Percentiles rank a stretch among this genome's conserved stretches.
These are phyloP conservation scores for Orius insidiosus DNA, from an alignment of 1,140 invertebrate species.

Conservation along the genomic window DNA sequence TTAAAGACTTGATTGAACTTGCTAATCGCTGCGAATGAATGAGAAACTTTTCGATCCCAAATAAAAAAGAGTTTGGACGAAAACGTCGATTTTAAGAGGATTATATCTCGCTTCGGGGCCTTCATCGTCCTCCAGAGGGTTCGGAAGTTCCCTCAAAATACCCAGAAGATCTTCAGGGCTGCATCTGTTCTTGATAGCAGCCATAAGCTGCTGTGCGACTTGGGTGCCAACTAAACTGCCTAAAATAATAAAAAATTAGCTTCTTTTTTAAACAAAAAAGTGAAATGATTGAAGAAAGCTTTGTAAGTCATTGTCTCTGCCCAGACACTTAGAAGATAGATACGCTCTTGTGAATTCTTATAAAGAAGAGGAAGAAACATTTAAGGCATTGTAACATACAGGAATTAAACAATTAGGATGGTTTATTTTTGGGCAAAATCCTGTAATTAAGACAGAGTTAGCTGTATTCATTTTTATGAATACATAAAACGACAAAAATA, in stretches of 20 bases:
- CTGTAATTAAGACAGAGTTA: too few relatives aligned
- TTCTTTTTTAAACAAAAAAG: too few relatives aligned
- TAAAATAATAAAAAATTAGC: conserved; percentile 25
- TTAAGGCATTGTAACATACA: too few relatives aligned
- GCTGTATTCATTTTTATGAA: too few relatives aligned
- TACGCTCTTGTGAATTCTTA: too few relatives aligned
- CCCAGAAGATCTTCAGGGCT: conserved; percentile 79
- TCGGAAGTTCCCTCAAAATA: conserved; percentile 70
- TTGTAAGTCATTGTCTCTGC: too few relatives aligned
- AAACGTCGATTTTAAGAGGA: conserved; percentile 89
- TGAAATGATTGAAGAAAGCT: too few relatives aligned
- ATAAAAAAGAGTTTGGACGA: conserved; percentile 85
- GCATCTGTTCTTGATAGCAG: conserved; percentile 72
- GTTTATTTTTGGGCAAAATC: too few relatives aligned
- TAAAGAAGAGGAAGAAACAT: too few relatives aligned
- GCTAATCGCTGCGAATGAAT: conserved; percentile 92
- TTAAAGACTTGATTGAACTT: conserved; percentile 94
- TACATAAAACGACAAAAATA: too few relatives aligned
- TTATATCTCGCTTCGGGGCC: conserved; percentile 48
- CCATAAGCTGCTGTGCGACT: conserved; percentile 66
- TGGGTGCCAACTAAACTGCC: conserved; percentile 63
- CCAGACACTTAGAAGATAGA: too few relatives aligned
- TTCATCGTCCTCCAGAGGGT: conserved; percentile 49
- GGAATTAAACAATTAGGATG: too few relatives aligned
- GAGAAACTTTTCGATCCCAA: conserved; percentile 93